Percentiles rank a stretch among this genome's conserved stretches.
Evolutionary conservation across 1,140 invertebrate species (phyloP).

Genomic region (Zophobas morio): DNA sequence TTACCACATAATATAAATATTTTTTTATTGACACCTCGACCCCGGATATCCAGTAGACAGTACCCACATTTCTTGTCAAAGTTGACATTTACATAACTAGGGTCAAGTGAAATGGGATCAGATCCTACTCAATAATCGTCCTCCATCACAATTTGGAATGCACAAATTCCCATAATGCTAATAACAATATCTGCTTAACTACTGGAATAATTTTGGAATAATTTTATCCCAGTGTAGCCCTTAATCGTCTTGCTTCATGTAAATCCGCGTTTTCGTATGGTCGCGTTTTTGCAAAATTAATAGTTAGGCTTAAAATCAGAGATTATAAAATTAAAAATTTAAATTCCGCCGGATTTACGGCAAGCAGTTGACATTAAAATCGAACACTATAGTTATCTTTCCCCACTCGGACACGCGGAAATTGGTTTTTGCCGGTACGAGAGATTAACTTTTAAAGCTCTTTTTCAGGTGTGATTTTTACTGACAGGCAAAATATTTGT

Average conservation of each 20-base stretch:
- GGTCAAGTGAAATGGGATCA: background rate
- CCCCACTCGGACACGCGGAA: conserved; percentile 14
- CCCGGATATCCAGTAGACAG: background rate
- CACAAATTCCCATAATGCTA: background rate
- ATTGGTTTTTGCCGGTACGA: conserved; percentile 1
- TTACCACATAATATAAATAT: too few relatives aligned
- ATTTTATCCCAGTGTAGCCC: background rate
- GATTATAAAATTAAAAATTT: too few relatives aligned
- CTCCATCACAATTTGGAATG: background rate
- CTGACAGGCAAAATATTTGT: conserved; percentile 14
- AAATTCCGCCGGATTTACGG: too few relatives aligned
- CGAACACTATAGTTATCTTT: background rate
- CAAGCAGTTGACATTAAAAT: conserved; percentile 12
- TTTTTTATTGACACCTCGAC: background rate
- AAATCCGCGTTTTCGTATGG: background rate
- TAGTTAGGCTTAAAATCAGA: too few relatives aligned
- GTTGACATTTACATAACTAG: conserved; percentile 11
- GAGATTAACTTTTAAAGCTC: conserved; percentile 13
- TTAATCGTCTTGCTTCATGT: background rate
- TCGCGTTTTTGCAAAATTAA: too few relatives aligned
- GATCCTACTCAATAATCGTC: background rate
- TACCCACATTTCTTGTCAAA: conserved; percentile 3
- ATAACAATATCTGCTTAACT: background rate
- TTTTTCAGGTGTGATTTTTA: conserved; percentile 18
- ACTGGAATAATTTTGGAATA: background rate